Evolutionary conservation across 1,140 invertebrate species (phyloP), one percentile per base, ranked within the genome.

Genomic region (Atta cephalotes): DNA sequence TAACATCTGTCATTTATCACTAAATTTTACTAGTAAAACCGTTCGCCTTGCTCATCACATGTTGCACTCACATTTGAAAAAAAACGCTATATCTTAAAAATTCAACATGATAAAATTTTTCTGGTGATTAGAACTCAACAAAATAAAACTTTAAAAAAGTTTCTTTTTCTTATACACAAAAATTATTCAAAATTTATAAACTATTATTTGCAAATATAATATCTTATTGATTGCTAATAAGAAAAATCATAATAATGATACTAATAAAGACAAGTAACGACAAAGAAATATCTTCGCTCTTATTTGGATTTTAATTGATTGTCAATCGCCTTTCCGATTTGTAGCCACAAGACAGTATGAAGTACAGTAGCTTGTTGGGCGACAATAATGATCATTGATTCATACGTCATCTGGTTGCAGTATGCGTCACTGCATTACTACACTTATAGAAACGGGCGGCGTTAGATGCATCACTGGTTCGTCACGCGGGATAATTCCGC

Each of bases 391-490:
- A 5, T 14, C 56, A 74, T 81, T 53, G 88, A 86, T 82, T 82
- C 77, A 60, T 35, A 21, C 49, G n/a, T 45, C 85, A 70, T 86
- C 63, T 71, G 56, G 56, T 51, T 56, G 45, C 51, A 56, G 25
- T 35, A 39, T 77, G 14, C 35, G 49, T 87, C 82, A 74, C 53
- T 65, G 56, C 10, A n/a, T 78, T 80, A 79, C 12, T 45, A 39
- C 56, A 35, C 81, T 76, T 70, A 14, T 25, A 63, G 77, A 84
- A 84, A 90, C 45, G 28, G 51, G 53, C 16, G 25, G 53, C 60
- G 82, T 85, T 68, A 68, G 76, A 60, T 79, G 62, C 82, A 79
- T 79, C 82, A 79, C 21, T 49, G 58, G 62, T 58, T 89, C 51
- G 31, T 87, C 86, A 70, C 31, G n/a, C n/a, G 28, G 66, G 63